These are phyloP conservation scores for Hormaphis cornu DNA, from an alignment of 1,140 invertebrate genomes.

Conservation along the genomic window DNA sequence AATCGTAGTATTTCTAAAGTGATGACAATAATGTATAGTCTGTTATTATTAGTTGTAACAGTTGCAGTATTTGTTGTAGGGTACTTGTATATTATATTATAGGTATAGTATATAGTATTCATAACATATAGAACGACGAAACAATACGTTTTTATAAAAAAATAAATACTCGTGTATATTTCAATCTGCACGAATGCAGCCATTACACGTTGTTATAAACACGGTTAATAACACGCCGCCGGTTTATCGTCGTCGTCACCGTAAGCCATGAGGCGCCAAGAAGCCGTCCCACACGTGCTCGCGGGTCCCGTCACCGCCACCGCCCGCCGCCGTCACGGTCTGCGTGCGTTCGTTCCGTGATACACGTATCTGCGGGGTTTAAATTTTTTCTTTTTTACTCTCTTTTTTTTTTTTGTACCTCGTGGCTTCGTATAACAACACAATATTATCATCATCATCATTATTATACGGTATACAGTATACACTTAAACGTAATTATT, in stretches of 20 bases:
- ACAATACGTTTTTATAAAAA: too few relatives aligned
- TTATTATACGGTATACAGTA: neutral
- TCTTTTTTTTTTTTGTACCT: too few relatives aligned
- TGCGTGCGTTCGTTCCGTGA: neutral
- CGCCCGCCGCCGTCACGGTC: neutral
- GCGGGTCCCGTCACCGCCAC: neutral
- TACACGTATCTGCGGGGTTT: neutral
- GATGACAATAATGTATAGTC: too few relatives aligned
- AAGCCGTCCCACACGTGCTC: conserved; percentile 15
- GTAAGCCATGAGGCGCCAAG: conserved; percentile 20
- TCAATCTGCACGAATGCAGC: too few relatives aligned
- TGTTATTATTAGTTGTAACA: too few relatives aligned
- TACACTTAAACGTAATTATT: neutral
- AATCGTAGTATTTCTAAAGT: too few relatives aligned
- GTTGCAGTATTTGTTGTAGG: too few relatives aligned
- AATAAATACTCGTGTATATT: too few relatives aligned
- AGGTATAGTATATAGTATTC: too few relatives aligned
- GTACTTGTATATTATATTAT: too few relatives aligned
- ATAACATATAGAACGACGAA: too few relatives aligned
- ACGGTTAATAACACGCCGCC: conserved; percentile 7
- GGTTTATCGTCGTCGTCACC: conserved; percentile 8
- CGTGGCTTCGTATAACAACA: neutral
- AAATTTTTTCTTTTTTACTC: neutral
- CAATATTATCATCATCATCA: neutral
- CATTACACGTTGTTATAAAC: neutral